Conservation (phyloP, 1,140 invertebrate genomes). For the Cataglyphis hispanica region DNA sequence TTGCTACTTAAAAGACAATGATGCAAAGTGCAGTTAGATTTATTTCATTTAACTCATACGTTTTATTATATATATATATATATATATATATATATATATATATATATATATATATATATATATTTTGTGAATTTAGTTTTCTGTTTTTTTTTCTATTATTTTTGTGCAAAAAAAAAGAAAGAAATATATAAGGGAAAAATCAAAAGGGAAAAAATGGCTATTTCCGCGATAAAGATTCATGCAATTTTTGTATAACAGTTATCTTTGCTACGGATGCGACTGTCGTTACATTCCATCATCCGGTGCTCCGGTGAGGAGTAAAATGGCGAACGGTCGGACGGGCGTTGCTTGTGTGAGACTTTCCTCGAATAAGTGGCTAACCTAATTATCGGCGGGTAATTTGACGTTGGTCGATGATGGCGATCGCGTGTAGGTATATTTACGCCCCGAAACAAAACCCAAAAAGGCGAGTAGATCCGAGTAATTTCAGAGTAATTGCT, state of each 20-base stretch:
- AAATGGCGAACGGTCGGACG: conserved; percentile 47
- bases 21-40: not conserved
- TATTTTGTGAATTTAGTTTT: not conserved
- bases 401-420: conserved; percentile 67
- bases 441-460: conserved; percentile 74
- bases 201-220: not conserved
- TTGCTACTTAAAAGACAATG: not conserved
- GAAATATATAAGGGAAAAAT: not conserved
- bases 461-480: conserved; percentile 72
- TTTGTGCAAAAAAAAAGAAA: not conserved
- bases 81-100: no score
- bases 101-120: no score
- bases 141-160: not conserved
- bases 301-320: conserved; percentile 18
- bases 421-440: conserved; percentile 75
- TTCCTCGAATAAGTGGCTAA: conserved; percentile 61
- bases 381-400: conserved; percentile 53
- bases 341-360: conserved; percentile 37
- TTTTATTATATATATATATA: no score
- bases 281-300: conserved; percentile 34
- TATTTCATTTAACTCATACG: not conserved
- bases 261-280: not conserved
- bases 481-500: conserved; percentile 79
- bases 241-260: not conserved
- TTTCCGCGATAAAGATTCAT: not conserved